A percentile compares a stretch with the other conserved stretches of the same genome.
phyloP scores from a whole-genome alignment of 2,888 invertebrate genomes.

The Scaptomyza reducta region DNA sequence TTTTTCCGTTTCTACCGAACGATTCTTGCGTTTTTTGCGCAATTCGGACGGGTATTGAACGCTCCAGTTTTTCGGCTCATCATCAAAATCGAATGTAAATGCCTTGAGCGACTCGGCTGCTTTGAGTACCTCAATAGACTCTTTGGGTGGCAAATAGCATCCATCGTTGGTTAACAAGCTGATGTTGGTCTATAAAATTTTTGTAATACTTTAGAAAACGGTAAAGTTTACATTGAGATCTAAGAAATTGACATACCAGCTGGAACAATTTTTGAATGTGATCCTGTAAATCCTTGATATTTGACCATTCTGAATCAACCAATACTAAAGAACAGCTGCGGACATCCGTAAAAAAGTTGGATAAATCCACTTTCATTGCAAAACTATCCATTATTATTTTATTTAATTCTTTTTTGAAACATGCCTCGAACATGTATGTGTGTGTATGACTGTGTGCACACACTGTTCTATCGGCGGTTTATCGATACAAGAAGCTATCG shows the following conservation, averaged over 20 bases:
- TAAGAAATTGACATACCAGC: constrained; percentile 28
- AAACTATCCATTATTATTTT: constrained; percentile 30
- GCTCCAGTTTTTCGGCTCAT: not conserved
- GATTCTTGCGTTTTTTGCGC: constrained; percentile 51
- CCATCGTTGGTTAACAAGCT: constrained; percentile 64
- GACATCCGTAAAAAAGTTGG: constrained; percentile 64
- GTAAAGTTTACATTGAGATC: not conserved
- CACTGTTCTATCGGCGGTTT: not conserved
- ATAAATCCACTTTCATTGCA: constrained; percentile 64
- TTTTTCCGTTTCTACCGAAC: constrained; percentile 31
- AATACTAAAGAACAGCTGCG: constrained; percentile 62
- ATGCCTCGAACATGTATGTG: not conserved
- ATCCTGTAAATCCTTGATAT: constrained; percentile 60
- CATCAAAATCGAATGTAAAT: constrained; percentile 22
- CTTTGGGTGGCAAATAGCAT: constrained; percentile 62
- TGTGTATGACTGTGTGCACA: not conserved
- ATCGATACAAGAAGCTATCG: constrained; percentile 28
- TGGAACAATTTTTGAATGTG: constrained; percentile 69
- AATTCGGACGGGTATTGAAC: not conserved
- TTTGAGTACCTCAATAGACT: constrained; percentile 61
- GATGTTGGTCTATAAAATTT: constrained; percentile 43
- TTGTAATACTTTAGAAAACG: not conserved
- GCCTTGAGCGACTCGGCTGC: constrained; percentile 49
- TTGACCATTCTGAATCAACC: constrained; percentile 60
- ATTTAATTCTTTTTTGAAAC: not conserved